These are phyloP conservation scores for Craterocephalus amniculus DNA, from an alignment of 2,797 vertebrate genomes.

Conservation along the genomic window DNA sequence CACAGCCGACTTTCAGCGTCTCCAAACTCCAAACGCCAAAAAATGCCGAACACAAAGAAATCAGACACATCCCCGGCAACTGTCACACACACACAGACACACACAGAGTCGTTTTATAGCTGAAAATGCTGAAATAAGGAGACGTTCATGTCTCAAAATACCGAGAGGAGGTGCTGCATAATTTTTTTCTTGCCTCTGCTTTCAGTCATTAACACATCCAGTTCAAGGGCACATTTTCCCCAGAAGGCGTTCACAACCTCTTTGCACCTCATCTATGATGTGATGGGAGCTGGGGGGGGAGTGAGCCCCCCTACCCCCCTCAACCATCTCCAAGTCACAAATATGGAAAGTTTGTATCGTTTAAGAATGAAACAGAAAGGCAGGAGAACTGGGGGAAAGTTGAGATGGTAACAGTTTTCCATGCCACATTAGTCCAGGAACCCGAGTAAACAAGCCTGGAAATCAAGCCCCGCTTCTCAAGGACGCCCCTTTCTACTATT, in stretches of 20 bases:
- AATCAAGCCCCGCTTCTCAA: slow-evolving; percentile 35
- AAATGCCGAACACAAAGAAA: slow-evolving; percentile 51
- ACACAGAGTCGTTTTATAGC: slow-evolving; percentile 22
- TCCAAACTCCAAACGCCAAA: too few species aligned
- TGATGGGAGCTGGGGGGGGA: slow-evolving; percentile 16
- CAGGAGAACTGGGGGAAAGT: slow-evolving; percentile 55
- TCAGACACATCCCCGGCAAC: slow-evolving; percentile 52
- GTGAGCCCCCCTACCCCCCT: background rate
- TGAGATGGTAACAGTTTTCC: slow-evolving; percentile 41
- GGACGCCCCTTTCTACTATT: slow-evolving; percentile 47
- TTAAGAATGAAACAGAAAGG: slow-evolving; percentile 41
- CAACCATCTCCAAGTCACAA: slow-evolving; percentile 29
- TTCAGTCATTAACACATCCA: slow-evolving; percentile 77
- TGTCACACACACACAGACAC: slow-evolving; percentile 26
- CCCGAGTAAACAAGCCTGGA: slow-evolving; percentile 33
- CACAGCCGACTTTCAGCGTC: slow-evolving; percentile 37
- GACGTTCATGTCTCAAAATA: slow-evolving; percentile 63
- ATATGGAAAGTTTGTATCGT: slow-evolving; percentile 67
- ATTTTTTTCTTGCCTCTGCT: slow-evolving; percentile 46
- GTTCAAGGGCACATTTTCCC: slow-evolving; percentile 72
- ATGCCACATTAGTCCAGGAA: slow-evolving; percentile 22
- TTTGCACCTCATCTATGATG: slow-evolving; percentile 68
- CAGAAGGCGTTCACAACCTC: slow-evolving; percentile 73
- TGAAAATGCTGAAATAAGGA: slow-evolving; percentile 55
- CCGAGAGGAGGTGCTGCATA: slow-evolving; percentile 55